Evolutionary conservation across 2,888 invertebrate genomes (phyloP), one percentile per base, ranked within the genome.

Genomic region (Argyra leucocephala): DNA sequence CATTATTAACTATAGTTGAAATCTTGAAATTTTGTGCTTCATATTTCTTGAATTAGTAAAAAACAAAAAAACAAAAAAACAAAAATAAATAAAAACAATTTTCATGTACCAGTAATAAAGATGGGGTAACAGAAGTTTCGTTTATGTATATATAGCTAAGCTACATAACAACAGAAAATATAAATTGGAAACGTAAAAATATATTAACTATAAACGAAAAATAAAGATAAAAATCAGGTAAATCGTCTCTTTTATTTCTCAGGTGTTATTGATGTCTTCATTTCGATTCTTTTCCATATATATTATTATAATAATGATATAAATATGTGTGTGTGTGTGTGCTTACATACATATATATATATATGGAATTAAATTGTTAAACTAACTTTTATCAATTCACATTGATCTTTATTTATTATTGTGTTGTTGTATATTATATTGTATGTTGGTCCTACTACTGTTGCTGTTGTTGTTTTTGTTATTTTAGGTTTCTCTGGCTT

Each of bases 191-290:
- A 48, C 18, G 18, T 48, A 48, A 15, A 18, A 18, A 48, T 48
- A 48, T 48, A 31, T 48, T 31, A 31, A 48, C 48, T 48, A 48
- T 48, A 48, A 48, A 48, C 5, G 48, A 18, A 48, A 31, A 31
- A 15, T 48, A 48, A 48, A 48, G 48, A 48, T 48, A 48, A 48
- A 48, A 48, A 48, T 48, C 48, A 48, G 48, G 48, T 48, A 48
- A 48, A 48, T 48, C 48, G 48, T 48, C 48, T 48, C 18, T 48
- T 48, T 18, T 48, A 48, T 48, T 31, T 48, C 48, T 48, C 48
- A 48, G 48, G 48, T 48, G 48, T 48, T 48, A 48, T 48, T 48
- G 48, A 48, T 48, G 48, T 48, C 48, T 48, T 48, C 48, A 48
- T 48, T 48, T 18, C 9, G 18, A 48, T 15, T 48, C 48, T 48